Conservation (phyloP, 2,888 invertebrate species). For the Mesopsocus fuscifrons region DNA sequence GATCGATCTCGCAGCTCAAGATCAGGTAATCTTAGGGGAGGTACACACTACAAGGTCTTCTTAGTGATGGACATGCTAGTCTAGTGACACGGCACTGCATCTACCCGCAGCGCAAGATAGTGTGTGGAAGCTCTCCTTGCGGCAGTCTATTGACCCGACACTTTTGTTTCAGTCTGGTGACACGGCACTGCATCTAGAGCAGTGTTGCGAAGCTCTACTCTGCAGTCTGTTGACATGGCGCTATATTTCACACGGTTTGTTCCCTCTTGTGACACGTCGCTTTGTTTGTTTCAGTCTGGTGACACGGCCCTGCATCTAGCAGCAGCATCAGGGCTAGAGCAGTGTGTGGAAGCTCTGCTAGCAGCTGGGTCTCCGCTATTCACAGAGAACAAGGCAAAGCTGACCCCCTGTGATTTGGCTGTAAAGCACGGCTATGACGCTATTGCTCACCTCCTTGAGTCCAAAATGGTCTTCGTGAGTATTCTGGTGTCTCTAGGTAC, state of each 20-base stretch:
- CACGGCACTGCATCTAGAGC: no score
- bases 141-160: no score
- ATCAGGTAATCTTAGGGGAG: constrained; percentile 31
- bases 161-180: constrained; percentile 30
- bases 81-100: no score
- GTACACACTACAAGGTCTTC: no score
- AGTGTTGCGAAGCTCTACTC: no score
- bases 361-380: constrained; percentile 38
- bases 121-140: no score
- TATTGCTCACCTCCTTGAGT: constrained; percentile 42
- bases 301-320: constrained; percentile 49
- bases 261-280: no score
- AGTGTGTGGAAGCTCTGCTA: constrained; percentile 41
- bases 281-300: constrained; percentile 31
- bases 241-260: neutral
- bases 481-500: neutral
- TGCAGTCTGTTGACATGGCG: no score
- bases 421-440: constrained; percentile 36
- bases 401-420: constrained; percentile 45
- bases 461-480: constrained; percentile 46
- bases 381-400: constrained; percentile 37
- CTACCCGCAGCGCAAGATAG: no score
- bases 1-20: constrained; percentile 35
- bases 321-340: constrained; percentile 36
- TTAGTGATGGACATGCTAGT: no score